Conservation (phyloP, 2,797 vertebrate species). For the Philypnodon macrostomus region DNA sequence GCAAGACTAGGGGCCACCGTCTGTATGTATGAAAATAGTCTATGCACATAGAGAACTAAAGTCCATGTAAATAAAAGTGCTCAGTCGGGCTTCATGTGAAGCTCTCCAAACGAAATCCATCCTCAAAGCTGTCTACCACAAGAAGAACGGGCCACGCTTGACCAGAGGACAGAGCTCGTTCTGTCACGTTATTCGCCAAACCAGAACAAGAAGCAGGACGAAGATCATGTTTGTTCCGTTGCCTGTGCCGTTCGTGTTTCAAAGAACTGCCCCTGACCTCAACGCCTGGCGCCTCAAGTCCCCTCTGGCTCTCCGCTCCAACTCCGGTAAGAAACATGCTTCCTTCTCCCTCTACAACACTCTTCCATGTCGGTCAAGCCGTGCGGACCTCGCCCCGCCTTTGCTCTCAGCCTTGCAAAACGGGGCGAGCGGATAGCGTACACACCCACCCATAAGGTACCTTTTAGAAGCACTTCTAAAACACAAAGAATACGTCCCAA, state of each 20-base stretch:
- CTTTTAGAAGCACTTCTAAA: neutral
- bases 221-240: slow-evolving; percentile 87
- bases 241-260: slow-evolving; percentile 87
- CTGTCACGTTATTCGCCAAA: slow-evolving; percentile 57
- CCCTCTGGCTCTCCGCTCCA: slow-evolving; percentile 80
- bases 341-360: slow-evolving; percentile 32
- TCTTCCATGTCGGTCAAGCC: slow-evolving; percentile 51
- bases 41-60: slow-evolving; percentile 73
- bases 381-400: slow-evolving; percentile 57
- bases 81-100: slow-evolving; percentile 65
- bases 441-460: slow-evolving; percentile 40
- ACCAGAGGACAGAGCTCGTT: slow-evolving; percentile 56
- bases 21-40: slow-evolving; percentile 51
- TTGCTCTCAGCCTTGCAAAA: slow-evolving; percentile 44
- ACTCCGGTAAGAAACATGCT: slow-evolving; percentile 79
- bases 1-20: slow-evolving; percentile 58
- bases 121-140: slow-evolving; percentile 52
- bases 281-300: slow-evolving; percentile 86
- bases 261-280: slow-evolving; percentile 84
- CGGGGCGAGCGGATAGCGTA: slow-evolving; percentile 29
- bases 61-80: slow-evolving; percentile 67
- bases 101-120: slow-evolving; percentile 63
- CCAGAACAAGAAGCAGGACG: slow-evolving; percentile 70
- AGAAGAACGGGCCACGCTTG: slow-evolving; percentile 51
- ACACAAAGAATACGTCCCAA: neutral